Evolutionary conservation across 1,140 invertebrate genomes (phyloP), one percentile per base, ranked within the genome.

Genomic region (Plutomurus gul): DNA sequence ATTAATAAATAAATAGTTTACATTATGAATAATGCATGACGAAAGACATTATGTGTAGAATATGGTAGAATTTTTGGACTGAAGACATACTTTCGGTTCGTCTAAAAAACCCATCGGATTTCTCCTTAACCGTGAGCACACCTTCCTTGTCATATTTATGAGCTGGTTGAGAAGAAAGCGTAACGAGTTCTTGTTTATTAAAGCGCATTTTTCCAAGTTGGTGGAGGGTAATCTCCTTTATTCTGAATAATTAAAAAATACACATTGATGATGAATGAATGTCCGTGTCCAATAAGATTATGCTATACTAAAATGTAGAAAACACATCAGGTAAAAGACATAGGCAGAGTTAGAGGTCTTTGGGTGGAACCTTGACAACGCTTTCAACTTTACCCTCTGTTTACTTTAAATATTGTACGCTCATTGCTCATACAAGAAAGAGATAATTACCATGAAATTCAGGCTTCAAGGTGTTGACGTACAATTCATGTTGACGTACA

Each of bases 121-220:
- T 91, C 86, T 97, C 95, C 79, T 91, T 92, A 51, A 98, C 90
- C 74, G 92, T 92, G 70, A 97, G 88, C 81, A 95, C 89, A 20
- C 96, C 96, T 90, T 97, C 95, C 85, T 95, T 95, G 85, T 97
- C 95, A 88, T 96, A 97, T 86, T 93, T 94, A 84, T 93, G 92
- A 13, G 92, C 92, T 27, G 94, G 92, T 86, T 96, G 94, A 7
- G 92, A 92, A 56, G 94, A 95, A 85, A 97, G 86, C 73, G 92
- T 91, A 80, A 92, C 88, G 82, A 98, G 86, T 87, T 96, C 95
- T 86, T 94, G 92, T 85, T 93, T 94, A 87, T 97, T 97, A 86
- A 95, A 97, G 85, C 94, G 89, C 95, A 97, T 97, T 20, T 7
- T 43, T 18, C 10, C 49, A 56, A 56, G 7, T 2, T 43, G 39